Evolutionary conservation across 2,113 vertebrate species (phyloP).

Genomic region (Balaenoptera acutorostrata): DNA sequence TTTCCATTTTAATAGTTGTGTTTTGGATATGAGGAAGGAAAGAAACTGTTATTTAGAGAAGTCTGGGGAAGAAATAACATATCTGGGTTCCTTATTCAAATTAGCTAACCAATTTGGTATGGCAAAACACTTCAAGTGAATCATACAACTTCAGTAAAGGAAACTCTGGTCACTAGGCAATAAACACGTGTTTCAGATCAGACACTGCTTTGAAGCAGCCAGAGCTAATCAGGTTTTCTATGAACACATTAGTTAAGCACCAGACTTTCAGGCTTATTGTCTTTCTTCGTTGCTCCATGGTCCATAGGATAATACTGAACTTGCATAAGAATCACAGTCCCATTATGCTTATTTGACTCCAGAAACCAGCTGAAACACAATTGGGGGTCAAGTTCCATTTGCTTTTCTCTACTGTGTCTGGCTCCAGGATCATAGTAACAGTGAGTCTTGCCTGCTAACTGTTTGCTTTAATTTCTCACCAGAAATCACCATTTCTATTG

Average conservation of each 20-base stretch:
- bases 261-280: neutral
- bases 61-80: slow-evolving; percentile 17
- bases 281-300: neutral
- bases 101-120: slow-evolving; percentile 46
- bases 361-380: neutral
- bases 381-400: neutral
- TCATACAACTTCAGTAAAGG: slow-evolving; percentile 1
- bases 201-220: neutral
- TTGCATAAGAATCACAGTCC: neutral
- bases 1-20: neutral
- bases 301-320: neutral
- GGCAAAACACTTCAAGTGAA: slow-evolving; percentile 35
- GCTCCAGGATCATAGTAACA: neutral
- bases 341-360: neutral
- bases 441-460: neutral
- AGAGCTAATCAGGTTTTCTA: slow-evolving; percentile 5
- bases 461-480: slow-evolving; percentile 38
- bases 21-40: slow-evolving; percentile 35
- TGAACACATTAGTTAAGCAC: neutral
- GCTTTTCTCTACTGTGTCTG: neutral
- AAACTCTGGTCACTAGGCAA: neutral
- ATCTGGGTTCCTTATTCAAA: slow-evolving; percentile 40
- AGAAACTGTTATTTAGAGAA: slow-evolving; percentile 35
- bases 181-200: slow-evolving; percentile 11
- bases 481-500: neutral